Base-by-base conservation (phyloP, 1,140 invertebrate genomes). In the Lordiphosa collinella region DNA sequence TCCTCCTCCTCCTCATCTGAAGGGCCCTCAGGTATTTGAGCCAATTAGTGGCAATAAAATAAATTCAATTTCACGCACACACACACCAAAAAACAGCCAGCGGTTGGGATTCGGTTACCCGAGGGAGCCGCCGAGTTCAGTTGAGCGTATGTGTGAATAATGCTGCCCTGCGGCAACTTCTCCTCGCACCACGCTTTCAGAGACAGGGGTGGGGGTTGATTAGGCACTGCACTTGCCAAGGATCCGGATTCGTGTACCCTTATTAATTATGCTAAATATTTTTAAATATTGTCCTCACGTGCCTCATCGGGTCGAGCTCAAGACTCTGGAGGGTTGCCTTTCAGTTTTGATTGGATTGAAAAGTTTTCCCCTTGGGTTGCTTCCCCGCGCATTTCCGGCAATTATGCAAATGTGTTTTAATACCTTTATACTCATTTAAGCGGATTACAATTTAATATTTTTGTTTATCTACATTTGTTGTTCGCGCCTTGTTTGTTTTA, bases 391-490 rank as follows among this genome's bases (percentile, higher is more conserved):
- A 40, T 25, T 40, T 38, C 18, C 55, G 69, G 59, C 84, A 87
- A 87, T 87, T 87, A 87, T 87, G 85, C 85, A 87, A 87, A 87
- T 87, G 70, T 58, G 78, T 63, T 79, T 60, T 80, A 87, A 87
- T 87, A 72, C 85, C 74, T 87, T 87, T 86, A 50, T 75, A 74
- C 75, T 75, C 75, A 84, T 87, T 87, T 87, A 87, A 87, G 85
- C 84, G 85, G 85, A 87, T 87, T 87, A 87, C 85, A 87, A 87
- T 87, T 84, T 87, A 87, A 87, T 87, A 85, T 87, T 87, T 87
- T 70, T 80, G 70, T 75, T 72, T 71, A 66, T 82, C 71, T 63
- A 60, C 67, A 56, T 59, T 60, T 67, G 60, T 78, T 47, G 48
- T 40, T 25, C 22, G 22, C 22, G 29, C 25, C 12, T 13, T 58